Percentiles rank a stretch among this genome's conserved stretches.
Evolutionary conservation across 2,797 vertebrate species (phyloP).

Genomic region (Syngnathus rostellatus): DNA sequence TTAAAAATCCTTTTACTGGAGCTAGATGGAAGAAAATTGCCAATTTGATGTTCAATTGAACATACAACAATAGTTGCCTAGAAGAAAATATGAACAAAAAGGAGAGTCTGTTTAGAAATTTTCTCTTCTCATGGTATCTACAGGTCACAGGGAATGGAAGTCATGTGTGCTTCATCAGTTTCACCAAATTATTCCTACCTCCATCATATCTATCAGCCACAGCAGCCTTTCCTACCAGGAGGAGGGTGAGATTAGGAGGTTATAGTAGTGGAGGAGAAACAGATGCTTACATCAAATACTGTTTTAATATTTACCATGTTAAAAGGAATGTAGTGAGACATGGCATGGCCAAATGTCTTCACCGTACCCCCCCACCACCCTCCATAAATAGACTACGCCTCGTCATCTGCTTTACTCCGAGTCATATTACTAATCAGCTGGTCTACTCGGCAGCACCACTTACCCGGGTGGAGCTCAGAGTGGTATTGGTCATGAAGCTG

Average conservation of each 20-base stretch:
- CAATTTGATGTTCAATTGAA: background rate
- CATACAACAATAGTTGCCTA: background rate
- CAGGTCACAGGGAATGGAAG: constrained; percentile 11
- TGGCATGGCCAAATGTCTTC: constrained; percentile 8
- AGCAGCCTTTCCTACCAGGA: constrained; percentile 82
- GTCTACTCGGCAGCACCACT: constrained; percentile 17
- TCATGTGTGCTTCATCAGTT: constrained; percentile 22
- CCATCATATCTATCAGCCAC: constrained; percentile 99
- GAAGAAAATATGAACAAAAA: background rate
- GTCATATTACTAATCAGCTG: constrained; percentile 16
- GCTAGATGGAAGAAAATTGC: background rate
- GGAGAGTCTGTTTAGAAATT: background rate
- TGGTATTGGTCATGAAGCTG: constrained; percentile 91
- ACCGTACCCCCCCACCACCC: background rate
- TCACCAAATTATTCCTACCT: constrained; percentile 74
- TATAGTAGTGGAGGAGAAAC: constrained; percentile 25
- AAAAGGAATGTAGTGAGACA: constrained; percentile 18
- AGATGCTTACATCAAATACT: constrained; percentile 8
- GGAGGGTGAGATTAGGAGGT: constrained; percentile 3
- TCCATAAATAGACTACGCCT: background rate
- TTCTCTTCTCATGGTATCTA: background rate
- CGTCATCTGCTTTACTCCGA: background rate
- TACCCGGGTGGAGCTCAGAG: constrained; percentile 92
- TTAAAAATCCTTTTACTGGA: background rate
- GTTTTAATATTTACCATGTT: background rate